A percentile compares a stretch with the other conserved stretches of the same genome.
Conservation (phyloP, 2,888 invertebrate species). For the Eristalis intricaria region DNA sequence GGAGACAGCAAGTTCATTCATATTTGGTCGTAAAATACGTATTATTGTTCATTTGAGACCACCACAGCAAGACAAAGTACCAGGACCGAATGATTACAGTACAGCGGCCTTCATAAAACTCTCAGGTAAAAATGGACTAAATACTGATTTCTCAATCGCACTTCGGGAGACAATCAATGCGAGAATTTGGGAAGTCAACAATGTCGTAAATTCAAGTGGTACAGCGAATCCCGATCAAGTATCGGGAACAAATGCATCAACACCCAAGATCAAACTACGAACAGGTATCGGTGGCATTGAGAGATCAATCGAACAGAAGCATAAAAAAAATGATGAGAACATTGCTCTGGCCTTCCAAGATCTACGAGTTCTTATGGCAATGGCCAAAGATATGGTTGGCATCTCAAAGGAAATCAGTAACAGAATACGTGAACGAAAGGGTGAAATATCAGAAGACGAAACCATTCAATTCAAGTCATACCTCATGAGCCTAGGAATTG, state of each 20-base stretch:
- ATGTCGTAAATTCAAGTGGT: conserved; percentile 3
- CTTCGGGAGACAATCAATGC: conserved; percentile 85
- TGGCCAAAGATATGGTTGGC: conserved; percentile 98
- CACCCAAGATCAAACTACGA: conserved; percentile 85
- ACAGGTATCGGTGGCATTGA: conserved; percentile 98
- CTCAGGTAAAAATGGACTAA: conserved; percentile 92
- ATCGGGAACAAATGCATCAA: conserved; percentile 74
- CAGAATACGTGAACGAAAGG: conserved; percentile 96
- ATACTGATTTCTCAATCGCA: conserved; percentile 84
- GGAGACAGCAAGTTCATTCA: conserved; percentile 89
- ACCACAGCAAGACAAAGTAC: conserved; percentile 85
- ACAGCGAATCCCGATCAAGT: conserved; percentile 30
- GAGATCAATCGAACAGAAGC: conserved; percentile 93
- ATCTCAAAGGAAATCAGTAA: conserved; percentile 95
- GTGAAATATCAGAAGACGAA: conserved; percentile 98
- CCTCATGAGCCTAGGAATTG: conserved; percentile 97
- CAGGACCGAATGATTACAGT: conserved; percentile 89
- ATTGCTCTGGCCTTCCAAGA: conserved; percentile 98
- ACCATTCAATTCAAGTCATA: conserved; percentile 98
- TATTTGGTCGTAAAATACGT: conserved; percentile 91
- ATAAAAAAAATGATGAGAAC: conserved; percentile 94
- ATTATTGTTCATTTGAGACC: conserved; percentile 89
- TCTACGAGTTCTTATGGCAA: conserved; percentile 94
- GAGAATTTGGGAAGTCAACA: conserved; percentile 85
- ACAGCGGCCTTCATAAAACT: conserved; percentile 89